Percentiles rank a stretch among this genome's conserved stretches.
These are phyloP conservation scores for Rhopalosiphum nymphaeae DNA, from an alignment of 2,888 invertebrate species.

Conservation along the genomic window DNA sequence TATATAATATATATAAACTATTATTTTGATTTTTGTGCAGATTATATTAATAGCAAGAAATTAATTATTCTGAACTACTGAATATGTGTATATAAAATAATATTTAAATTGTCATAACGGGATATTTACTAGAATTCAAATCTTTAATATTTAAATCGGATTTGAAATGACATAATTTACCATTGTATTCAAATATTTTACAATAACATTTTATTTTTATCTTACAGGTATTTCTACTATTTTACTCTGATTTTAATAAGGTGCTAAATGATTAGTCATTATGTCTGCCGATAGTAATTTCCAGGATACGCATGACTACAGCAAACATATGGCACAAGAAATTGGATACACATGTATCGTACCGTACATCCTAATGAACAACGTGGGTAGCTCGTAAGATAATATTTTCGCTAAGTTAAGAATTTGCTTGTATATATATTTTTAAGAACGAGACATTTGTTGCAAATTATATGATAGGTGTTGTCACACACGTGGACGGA, in stretches of 20 bases:
- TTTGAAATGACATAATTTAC: background rate
- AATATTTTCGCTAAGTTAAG: constrained; percentile 30
- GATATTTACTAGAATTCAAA: background rate
- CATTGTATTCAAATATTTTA: background rate
- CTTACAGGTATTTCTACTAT: background rate
- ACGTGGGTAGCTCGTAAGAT: background rate
- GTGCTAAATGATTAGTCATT: constrained; percentile 38
- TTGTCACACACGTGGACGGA: background rate
- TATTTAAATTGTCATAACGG: background rate
- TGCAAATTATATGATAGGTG: background rate
- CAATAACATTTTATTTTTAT: background rate
- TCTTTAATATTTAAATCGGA: constrained; percentile 20
- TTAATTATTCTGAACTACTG: background rate
- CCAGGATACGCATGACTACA: background rate
- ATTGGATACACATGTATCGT: constrained; percentile 42
- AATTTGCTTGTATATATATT: background rate
- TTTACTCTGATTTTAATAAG: background rate
- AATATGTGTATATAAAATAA: background rate
- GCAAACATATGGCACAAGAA: constrained; percentile 21
- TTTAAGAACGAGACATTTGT: background rate
- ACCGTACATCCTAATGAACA: background rate
- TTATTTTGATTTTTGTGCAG: background rate
- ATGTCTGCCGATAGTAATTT: constrained; percentile 22
- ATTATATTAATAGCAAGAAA: background rate
- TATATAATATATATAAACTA: background rate